These are phyloP conservation scores for Pomacea canaliculata DNA, from an alignment of 2,888 invertebrate species.

Conservation along the genomic window DNA sequence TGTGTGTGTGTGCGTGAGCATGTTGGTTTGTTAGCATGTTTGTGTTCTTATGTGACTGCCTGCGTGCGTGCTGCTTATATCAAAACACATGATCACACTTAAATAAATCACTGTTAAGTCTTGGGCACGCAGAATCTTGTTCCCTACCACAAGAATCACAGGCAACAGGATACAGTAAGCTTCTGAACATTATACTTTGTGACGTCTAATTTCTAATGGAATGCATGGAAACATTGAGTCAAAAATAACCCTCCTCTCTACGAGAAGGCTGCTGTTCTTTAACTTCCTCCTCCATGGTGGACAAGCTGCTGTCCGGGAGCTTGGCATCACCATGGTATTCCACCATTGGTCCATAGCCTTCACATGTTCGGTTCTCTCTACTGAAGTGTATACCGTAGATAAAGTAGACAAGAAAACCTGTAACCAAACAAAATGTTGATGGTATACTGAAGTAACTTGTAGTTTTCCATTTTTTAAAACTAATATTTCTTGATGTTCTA, in stretches of 20 bases:
- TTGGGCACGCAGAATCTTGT: too few species aligned
- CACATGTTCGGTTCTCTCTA: conserved; percentile 43
- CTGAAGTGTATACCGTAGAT: conserved; percentile 66
- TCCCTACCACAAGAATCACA: too few species aligned
- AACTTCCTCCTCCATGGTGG: conserved; percentile 47
- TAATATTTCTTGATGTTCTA: neutral
- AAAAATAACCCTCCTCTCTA: conserved; percentile 31
- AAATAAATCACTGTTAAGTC: too few species aligned
- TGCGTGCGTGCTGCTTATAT: too few species aligned
- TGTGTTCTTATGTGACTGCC: neutral
- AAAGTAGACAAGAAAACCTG: conserved; percentile 66
- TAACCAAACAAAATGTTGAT: neutral
- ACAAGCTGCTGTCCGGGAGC: conserved; percentile 40
- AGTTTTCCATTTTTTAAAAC: neutral
- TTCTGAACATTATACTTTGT: too few species aligned
- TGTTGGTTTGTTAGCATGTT: neutral
- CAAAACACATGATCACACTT: too few species aligned
- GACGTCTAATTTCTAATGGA: too few species aligned
- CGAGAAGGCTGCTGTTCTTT: conserved; percentile 46
- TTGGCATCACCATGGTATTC: conserved; percentile 55
- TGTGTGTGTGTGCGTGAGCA: neutral
- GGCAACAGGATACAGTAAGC: too few species aligned
- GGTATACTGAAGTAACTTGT: too few species aligned
- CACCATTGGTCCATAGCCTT: conserved; percentile 56
- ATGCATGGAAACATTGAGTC: too few species aligned